Conservation (phyloP, 1,140 invertebrate genomes). For the Leptinotarsa texana region DNA sequence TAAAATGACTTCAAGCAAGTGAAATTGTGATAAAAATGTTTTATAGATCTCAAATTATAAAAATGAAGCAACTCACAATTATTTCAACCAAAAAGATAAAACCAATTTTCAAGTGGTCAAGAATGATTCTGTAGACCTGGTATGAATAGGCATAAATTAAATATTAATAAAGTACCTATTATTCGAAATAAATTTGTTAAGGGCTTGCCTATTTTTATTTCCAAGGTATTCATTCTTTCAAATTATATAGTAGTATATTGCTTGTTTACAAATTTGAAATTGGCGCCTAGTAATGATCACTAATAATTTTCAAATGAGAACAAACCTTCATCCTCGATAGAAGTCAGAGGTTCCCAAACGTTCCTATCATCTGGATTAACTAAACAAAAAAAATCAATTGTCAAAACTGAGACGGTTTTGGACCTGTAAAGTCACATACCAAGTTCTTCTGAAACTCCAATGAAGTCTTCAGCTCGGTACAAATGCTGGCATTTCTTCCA, state of each 20-base stretch:
- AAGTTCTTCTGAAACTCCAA: conserved; percentile 5
- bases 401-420: background rate
- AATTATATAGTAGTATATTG: background rate
- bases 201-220: background rate
- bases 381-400: conserved; percentile 18
- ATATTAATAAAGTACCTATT: too few relatives aligned
- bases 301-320: conserved; percentile 17
- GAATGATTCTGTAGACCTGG: too few relatives aligned
- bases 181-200: too few relatives aligned
- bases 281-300: conserved; percentile 21
- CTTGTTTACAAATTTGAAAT: conserved; percentile 30
- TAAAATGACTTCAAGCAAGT: too few relatives aligned
- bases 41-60: too few relatives aligned
- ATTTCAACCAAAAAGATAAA: too few relatives aligned
- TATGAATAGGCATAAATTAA: too few relatives aligned
- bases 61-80: too few relatives aligned
- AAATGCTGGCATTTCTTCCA: conserved; percentile 45
- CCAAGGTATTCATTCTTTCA: background rate
- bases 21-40: too few relatives aligned
- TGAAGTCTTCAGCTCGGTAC: conserved; percentile 13
- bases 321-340: conserved; percentile 27
- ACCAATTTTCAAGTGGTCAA: too few relatives aligned
- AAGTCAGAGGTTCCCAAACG: conserved; percentile 40
- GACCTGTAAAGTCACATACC: background rate
- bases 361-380: conserved; percentile 21